Evolutionary conservation across 2,888 invertebrate species (phyloP), one percentile per base, ranked within the genome.

Genomic region (Perithous albicinctus): DNA sequence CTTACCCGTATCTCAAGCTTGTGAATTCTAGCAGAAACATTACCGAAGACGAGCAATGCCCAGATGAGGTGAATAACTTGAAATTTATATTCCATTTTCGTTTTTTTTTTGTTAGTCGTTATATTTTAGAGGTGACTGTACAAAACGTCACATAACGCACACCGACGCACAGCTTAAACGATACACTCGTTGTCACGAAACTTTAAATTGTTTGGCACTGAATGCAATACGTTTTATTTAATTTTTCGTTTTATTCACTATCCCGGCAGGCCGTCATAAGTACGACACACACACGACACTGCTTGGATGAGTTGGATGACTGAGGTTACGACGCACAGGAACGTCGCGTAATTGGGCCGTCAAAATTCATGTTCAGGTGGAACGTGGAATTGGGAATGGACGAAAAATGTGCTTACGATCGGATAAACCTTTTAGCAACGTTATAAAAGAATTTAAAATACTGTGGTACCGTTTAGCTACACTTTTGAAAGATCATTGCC

Each of bases 1-100:
- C 94, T 93, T 93, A 95, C 95, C 88, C 93, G 93, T 87, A 95
- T 94, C 91, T 94, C 94, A 83, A 95, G 92, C 88, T 95, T 95
- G 92, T 95, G 95, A 88, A 94, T 95, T 84, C 95, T 91, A 51
- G 90, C 93, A 61, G 86, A 73, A 48, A 87, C 87, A 18, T 86
- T 43, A 3, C 83, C 79, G 35, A 89, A 70, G 35, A 87, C 75
- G 48, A 87, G 69, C 69, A 90, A 63, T 43, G 82, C 70, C 84
- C 86, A 80, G 35, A 90, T 76, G 67, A 82, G 59, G 56, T 23
- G 51, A 43, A 72, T 61, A 67, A 76, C 38, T 38, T 46, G 66
- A 38, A 67, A 35, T 76, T 82, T 82, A 29, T 78, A 59, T 66
- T 75, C 70, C 82, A 82, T 82, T 76, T 75, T 76, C n/a, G n/a